A percentile compares a stretch with the other conserved stretches of the same genome.
phyloP scores from a whole-genome alignment of 2,113 vertebrate species.

The Corydoras sp. region DNA sequence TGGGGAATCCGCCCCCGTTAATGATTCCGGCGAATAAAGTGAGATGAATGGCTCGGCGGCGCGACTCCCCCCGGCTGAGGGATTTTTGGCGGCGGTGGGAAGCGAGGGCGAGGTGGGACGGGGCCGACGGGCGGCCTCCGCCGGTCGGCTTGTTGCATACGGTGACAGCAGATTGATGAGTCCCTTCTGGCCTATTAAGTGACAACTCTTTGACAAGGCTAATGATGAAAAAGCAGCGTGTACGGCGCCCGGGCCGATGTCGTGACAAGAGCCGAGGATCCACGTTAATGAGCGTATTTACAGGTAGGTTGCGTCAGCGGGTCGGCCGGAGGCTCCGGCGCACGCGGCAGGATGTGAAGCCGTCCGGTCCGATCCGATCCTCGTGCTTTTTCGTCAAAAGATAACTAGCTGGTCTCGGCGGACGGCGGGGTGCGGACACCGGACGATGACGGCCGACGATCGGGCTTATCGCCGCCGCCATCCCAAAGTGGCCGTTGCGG shows the following conservation, averaged over 20 bases:
- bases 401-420: slow-evolving; percentile 5
- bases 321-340: slow-evolving; percentile 15
- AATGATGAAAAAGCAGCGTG: slow-evolving; percentile 23
- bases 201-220: slow-evolving; percentile 26
- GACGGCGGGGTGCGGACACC: slow-evolving; percentile 9
- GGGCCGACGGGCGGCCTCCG: background rate
- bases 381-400: slow-evolving; percentile 19
- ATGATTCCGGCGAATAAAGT: slow-evolving; percentile 31
- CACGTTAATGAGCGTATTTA: slow-evolving; percentile 30
- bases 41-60: slow-evolving; percentile 25
- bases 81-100: background rate
- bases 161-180: slow-evolving; percentile 38
- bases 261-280: slow-evolving; percentile 7
- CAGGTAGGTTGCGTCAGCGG: slow-evolving; percentile 36
- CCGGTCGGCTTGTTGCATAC: slow-evolving; percentile 35
- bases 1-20: slow-evolving; percentile 26
- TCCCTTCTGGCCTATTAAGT: slow-evolving; percentile 30
- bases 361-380: slow-evolving; percentile 5
- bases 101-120: slow-evolving; percentile 15
- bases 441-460: slow-evolving; percentile 11
- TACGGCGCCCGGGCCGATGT: slow-evolving; percentile 2
- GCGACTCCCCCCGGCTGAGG: slow-evolving; percentile 14
- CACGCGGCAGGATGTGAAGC: background rate
- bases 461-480: background rate
- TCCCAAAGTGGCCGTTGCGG: background rate